Conservation (phyloP, 1,140 invertebrate species). For the Brachionus rotundiformis region DNA sequence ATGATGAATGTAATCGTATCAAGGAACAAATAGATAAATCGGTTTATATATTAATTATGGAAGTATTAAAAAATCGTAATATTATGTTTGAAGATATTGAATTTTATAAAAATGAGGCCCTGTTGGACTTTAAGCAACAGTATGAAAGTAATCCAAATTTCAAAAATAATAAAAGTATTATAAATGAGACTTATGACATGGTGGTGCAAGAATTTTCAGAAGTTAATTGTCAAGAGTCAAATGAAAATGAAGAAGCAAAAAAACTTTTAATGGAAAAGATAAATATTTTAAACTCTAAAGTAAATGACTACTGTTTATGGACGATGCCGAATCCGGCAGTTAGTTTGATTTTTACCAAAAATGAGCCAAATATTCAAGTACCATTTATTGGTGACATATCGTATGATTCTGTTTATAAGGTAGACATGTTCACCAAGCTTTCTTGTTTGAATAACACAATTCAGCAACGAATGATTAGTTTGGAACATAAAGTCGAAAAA, state of each 20-base stretch:
- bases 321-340: not conserved
- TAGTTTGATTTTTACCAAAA: not conserved
- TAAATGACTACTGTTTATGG: not conserved
- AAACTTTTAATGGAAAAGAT: not conserved
- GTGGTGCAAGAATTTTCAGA: not conserved
- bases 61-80: not conserved
- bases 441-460: not conserved
- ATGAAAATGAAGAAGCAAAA: not conserved
- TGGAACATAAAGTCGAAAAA: not conserved
- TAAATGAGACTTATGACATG: not conserved
- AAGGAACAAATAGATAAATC: not conserved
- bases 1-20: not conserved
- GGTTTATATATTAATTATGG: not conserved
- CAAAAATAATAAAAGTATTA: not conserved
- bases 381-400: conserved; percentile 42
- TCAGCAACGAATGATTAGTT: not conserved
- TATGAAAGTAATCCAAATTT: not conserved
- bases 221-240: not conserved
- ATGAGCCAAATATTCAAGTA: not conserved
- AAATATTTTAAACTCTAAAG: not conserved
- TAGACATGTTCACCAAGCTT: not conserved
- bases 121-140: not conserved
- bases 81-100: conserved; percentile 10
- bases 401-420: not conserved
- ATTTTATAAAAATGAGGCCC: conserved; percentile 21